Base-by-base conservation (phyloP, 1,140 invertebrate species). In the Camponotus vicinus region DNA sequence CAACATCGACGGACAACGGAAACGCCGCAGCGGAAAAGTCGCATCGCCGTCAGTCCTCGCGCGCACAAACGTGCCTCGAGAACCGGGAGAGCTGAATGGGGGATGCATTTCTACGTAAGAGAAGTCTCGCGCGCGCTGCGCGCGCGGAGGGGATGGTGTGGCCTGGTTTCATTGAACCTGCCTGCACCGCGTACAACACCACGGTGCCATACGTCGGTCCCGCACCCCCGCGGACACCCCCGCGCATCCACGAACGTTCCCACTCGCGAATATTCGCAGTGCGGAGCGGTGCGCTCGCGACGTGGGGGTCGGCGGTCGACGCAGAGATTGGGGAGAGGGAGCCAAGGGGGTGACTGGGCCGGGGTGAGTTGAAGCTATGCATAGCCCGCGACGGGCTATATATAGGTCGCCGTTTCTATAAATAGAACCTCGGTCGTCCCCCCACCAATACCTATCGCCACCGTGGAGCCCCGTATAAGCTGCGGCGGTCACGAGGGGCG, bases 91-190 rank as follows among this genome's bases (percentile, higher is more conserved):
- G 80, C 82, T 92, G 91, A 92, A 92, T 92, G 91, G 89, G 90
- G 89, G 86, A 90, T 91, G 91, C 89, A 89, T 92, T 92, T 91
- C 91, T 86, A 89, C 90, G 90, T 90, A 91, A 90, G 90, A 89
- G 92, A 70, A 67, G 52, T 61, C 40, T 61, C 57, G 64, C 34
- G 69, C 63, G 63, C 45, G 27, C 52, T 63, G 71, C 8, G 57
- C 61, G 71, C 11, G 57, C 61, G 71, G 69, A 89, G 89, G 88
- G 86, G 88, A 88, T 85, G 85, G 52, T 92, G 77, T 80, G 93
- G 92, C 93, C 93, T 94, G 92, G 92, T 94, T 94, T 94, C 93
- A 94, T 94, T 94, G 93, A 94, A 93, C 93, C 91, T 52, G 76
- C 61, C 76, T 92, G 90, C 92, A 92, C 77, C 91, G 87, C 85